Base-by-base conservation (phyloP, 1,140 invertebrate genomes). In the Ptiloglossa arizonensis region DNA sequence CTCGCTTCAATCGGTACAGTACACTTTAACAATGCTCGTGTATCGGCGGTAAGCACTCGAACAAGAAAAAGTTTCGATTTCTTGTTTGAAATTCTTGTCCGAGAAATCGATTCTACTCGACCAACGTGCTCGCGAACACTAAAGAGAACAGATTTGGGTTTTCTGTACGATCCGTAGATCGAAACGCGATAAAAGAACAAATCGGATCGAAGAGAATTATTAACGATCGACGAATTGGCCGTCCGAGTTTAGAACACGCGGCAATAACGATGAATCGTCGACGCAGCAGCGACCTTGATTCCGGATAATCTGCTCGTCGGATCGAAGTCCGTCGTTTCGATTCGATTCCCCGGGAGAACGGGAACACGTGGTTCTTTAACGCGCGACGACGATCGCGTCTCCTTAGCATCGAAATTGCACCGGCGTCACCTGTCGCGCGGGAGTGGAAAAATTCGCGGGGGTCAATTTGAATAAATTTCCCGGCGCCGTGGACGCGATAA, bases 401-500 rank as follows among this genome's bases (percentile, higher is more conserved):
- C 22, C 27, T 59, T 59, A 57, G 29, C 54, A 59, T 69, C 41
- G 9, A 76, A 48, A 76, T 76, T 76, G 24, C 64, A 38, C 48
- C 15, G 41, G 41, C 64, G 17, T 59, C 52, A 50, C 54, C 64
- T 75, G 29, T 48, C 73, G 17, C 63, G 15, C 22, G 0, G 1
- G 29, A 41, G 11, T 15, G 50, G 41, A 75, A 75, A 68, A 68
- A 76, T 76, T 50, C 73, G 64, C 57, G n/a, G 63, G 13, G 38
- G 41, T 76, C 73, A 69, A 76, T 76, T 76, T 76, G 73, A 76
- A 76, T 76, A 76, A 76, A 76, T 76, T 76, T 76, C 64, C 35
- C 52, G 54, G 22, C 38, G 15, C 44, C 70, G 57, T 22, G 17
- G 2, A 24, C 11, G 54, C 52, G 52, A 59, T 59, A 35, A 76